A percentile compares a stretch with the other conserved stretches of the same genome.
These are phyloP conservation scores for Malurus cyaneus DNA, from an alignment of 2,113 vertebrate species.

Conservation along the genomic window DNA sequence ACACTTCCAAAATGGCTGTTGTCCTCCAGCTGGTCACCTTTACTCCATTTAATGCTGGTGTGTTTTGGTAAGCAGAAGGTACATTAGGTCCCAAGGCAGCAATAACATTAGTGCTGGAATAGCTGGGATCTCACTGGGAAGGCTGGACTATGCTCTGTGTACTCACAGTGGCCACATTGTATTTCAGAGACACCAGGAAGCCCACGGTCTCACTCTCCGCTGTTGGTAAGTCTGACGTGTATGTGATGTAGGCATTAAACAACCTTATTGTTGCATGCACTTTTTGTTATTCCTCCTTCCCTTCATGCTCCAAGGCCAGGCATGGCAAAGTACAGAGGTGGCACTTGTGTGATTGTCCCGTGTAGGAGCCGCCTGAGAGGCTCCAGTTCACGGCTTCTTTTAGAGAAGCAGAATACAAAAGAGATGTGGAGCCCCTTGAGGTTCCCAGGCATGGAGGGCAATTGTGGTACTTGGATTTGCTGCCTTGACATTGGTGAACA, in stretches of 20 bases:
- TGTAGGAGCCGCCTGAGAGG: not conserved
- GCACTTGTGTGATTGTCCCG: fast-evolving
- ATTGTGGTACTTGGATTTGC: not conserved
- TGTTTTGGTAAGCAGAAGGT: not conserved
- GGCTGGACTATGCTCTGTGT: not conserved
- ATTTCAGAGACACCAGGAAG: slow-evolving; percentile 91
- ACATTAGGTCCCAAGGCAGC: not conserved
- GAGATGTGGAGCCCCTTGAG: not conserved
- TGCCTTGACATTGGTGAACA: not conserved
- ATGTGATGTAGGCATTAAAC: not conserved
- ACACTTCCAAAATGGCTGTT: not conserved
- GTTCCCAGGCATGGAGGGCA: not conserved
- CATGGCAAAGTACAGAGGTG: not conserved
- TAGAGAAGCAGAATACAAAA: not conserved
- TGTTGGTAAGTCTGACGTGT: slow-evolving; percentile 80
- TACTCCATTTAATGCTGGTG: not conserved
- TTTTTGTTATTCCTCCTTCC: not conserved
- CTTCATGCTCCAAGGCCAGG: not conserved
- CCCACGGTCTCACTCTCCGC: slow-evolving; percentile 89
- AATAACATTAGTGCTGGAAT: not conserved
- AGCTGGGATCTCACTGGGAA: not conserved
- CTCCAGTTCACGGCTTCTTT: not conserved
- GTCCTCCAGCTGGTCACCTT: not conserved
- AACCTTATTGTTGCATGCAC: not conserved
- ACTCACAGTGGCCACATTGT: slow-evolving; percentile 9